phyloP scores from a whole-genome alignment of 2,888 invertebrate genomes.

The Neria commutata region DNA sequence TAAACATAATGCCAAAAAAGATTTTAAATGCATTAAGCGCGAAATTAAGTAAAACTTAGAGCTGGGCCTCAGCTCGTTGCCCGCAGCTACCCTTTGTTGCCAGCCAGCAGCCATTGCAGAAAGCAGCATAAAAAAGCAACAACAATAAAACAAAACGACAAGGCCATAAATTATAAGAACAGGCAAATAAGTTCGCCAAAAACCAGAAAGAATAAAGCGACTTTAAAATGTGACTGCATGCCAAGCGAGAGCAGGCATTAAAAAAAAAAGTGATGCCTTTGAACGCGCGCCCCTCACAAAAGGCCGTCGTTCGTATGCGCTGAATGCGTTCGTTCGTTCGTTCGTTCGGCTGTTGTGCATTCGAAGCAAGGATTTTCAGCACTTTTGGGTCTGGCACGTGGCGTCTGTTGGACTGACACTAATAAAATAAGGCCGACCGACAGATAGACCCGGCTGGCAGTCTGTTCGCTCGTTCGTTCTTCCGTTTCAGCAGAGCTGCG shows the following conservation, averaged over 20 bases:
- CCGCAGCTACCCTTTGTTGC: neutral
- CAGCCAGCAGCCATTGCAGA: neutral
- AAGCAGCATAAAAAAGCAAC: neutral
- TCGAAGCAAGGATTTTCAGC: too few relatives aligned
- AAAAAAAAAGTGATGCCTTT: constrained; percentile 28
- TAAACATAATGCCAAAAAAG: neutral
- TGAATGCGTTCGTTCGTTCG: neutral
- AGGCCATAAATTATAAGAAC: constrained; percentile 40
- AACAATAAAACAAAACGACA: neutral
- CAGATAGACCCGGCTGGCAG: too few relatives aligned
- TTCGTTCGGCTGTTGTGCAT: too few relatives aligned
- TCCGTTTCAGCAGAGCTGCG: too few relatives aligned
- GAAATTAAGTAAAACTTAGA: neutral
- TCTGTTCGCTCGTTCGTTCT: too few relatives aligned
- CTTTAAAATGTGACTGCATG: too few relatives aligned
- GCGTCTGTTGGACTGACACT: too few relatives aligned
- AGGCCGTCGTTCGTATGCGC: too few relatives aligned
- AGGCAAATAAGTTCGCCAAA: constrained; percentile 30
- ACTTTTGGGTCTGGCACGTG: too few relatives aligned
- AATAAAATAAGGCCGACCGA: too few relatives aligned
- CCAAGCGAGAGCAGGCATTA: neutral
- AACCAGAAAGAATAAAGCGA: constrained; percentile 32
- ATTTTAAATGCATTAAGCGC: constrained; percentile 1
- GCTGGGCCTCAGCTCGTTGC: neutral
- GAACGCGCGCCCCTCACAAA: too few relatives aligned